Conservation (phyloP, 2,797 vertebrate genomes). For the Galaxias olidus region DNA sequence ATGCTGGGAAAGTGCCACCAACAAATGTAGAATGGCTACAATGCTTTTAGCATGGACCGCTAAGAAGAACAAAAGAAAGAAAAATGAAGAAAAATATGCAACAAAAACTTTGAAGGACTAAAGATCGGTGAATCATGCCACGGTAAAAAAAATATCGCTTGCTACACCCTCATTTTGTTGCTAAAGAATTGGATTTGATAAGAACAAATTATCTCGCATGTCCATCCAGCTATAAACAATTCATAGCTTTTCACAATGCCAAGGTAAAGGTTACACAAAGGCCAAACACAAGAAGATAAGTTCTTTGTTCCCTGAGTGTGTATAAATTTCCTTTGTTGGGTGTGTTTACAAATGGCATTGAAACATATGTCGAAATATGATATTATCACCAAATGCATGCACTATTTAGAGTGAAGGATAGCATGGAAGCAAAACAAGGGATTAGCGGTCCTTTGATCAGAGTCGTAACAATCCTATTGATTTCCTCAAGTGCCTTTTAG, state of each 20-base stretch:
- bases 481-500: slow-evolving; percentile 12
- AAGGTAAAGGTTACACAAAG: slow-evolving; percentile 16
- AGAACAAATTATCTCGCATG: not conserved
- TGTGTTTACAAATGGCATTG: not conserved
- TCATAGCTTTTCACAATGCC: not conserved
- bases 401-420: slow-evolving; percentile 2
- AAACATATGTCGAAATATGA: slow-evolving; percentile 1
- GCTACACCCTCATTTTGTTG: not conserved
- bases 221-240: not conserved
- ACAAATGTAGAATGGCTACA: slow-evolving; percentile 94
- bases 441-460: slow-evolving; percentile 20
- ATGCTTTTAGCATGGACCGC: slow-evolving; percentile 97
- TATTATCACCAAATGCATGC: not conserved
- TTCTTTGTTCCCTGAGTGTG: slow-evolving; percentile 6
- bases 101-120: not conserved
- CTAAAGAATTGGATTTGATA: not conserved
- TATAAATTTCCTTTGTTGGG: not conserved
- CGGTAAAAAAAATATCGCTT: not conserved
- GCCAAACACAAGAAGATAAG: not conserved
- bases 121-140: not conserved
- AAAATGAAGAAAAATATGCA: not conserved
- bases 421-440: slow-evolving; percentile 13
- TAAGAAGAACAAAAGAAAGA: slow-evolving; percentile 44
- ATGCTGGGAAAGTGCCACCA: slow-evolving; percentile 95
- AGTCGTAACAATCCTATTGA: slow-evolving; percentile 20